Evolutionary conservation across 1,140 invertebrate genomes (phyloP).

Genomic region (Hesperophylax magnus): DNA sequence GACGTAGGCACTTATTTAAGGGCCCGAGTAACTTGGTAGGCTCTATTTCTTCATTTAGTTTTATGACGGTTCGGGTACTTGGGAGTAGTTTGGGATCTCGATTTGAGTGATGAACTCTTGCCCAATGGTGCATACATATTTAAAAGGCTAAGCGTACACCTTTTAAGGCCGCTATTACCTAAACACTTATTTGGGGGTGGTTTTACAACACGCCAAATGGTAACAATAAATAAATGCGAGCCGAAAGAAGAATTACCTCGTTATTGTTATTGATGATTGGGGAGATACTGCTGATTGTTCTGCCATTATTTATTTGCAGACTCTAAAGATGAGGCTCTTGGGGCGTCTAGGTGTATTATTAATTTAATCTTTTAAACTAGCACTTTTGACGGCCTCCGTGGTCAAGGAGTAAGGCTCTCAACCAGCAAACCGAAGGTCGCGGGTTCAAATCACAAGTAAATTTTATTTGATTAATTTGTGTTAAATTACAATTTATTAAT

Average conservation of each 20-base stretch:
- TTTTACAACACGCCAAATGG: constrained; percentile 11
- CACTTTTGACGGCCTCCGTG: too few species aligned
- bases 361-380: too few species aligned
- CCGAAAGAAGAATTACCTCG: constrained; percentile 12
- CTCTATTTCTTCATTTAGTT: constrained; percentile 58
- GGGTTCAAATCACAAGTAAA: too few species aligned
- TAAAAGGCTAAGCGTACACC: constrained; percentile 30
- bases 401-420: too few species aligned
- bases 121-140: constrained; percentile 43
- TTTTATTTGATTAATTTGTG: too few species aligned
- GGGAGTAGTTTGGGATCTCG: constrained; percentile 10
- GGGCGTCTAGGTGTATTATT: too few species aligned
- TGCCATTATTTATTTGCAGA: too few species aligned
- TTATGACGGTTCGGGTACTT: constrained; percentile 53
- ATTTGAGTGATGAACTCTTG: constrained; percentile 48
- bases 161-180: constrained; percentile 15
- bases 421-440: too few species aligned
- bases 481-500: too few species aligned
- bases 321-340: too few species aligned
- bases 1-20: constrained; percentile 58
- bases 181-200: constrained; percentile 9
- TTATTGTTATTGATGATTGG: constrained; percentile 23
- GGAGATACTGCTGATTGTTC: not conserved
- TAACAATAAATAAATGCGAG: not conserved
- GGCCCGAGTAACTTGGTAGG: constrained; percentile 32